These are phyloP conservation scores for Antechinus flavipes DNA, from an alignment of 2,113 vertebrate genomes.

Conservation along the genomic window DNA sequence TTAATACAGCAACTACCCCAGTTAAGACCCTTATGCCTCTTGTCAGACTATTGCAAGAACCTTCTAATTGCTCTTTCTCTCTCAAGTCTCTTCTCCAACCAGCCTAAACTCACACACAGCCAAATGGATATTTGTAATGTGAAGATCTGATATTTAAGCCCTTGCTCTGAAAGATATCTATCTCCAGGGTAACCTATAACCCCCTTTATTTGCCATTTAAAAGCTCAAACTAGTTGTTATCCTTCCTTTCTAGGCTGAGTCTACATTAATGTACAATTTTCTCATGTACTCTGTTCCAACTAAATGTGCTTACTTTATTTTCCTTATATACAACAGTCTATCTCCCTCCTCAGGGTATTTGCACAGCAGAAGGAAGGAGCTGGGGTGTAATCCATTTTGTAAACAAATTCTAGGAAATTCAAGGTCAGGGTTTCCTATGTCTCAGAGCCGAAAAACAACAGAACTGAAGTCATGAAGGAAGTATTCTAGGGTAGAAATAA, in stretches of 20 bases:
- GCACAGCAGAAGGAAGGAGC: background rate
- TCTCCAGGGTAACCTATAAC: background rate
- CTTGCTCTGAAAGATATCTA: background rate
- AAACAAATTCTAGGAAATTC: background rate
- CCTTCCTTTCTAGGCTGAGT: background rate
- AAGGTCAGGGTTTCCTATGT: background rate
- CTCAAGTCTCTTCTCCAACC: background rate
- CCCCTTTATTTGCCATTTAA: background rate
- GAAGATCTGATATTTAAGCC: background rate
- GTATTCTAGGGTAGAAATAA: background rate
- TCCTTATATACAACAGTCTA: background rate
- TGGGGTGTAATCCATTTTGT: background rate
- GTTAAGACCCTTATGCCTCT: background rate
- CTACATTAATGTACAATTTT: background rate
- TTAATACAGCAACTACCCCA: background rate
- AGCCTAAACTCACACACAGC: background rate
- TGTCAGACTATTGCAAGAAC: background rate
- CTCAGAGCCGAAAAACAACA: background rate
- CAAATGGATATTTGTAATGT: background rate
- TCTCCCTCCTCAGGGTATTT: background rate
- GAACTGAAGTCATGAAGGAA: background rate
- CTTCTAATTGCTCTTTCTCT: background rate
- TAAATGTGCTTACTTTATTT: background rate
- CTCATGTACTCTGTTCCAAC: background rate
- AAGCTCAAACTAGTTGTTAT: background rate